Evolutionary conservation across 2,113 vertebrate genomes (phyloP).

Genomic region (Anhinga anhinga): DNA sequence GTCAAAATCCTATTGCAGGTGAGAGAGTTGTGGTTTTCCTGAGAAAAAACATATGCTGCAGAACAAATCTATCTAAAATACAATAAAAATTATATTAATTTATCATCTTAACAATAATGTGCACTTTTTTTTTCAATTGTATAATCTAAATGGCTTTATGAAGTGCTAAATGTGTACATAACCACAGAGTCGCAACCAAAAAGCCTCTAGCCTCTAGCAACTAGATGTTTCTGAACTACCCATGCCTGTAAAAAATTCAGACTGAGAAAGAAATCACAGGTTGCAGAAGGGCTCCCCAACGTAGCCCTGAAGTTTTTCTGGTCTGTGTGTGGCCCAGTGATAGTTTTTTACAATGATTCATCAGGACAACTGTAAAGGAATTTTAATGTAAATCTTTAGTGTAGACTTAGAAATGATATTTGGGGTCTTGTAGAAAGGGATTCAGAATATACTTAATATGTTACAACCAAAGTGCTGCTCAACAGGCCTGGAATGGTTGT

Average conservation of each 20-base stretch:
- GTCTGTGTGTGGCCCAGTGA: rapidly evolving
- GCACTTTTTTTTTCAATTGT: background rate
- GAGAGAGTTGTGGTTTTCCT: background rate
- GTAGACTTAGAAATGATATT: no score
- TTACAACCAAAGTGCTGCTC: no score
- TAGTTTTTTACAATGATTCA: background rate
- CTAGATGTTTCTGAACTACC: background rate
- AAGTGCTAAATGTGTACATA: background rate
- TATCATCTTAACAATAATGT: background rate
- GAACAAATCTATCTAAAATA: background rate
- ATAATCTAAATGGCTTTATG: background rate
- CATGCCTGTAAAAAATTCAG: background rate
- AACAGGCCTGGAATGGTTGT: no score
- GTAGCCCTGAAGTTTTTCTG: background rate
- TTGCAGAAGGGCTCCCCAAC: background rate
- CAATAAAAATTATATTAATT: background rate
- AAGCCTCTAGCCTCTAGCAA: background rate
- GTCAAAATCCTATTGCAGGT: background rate
- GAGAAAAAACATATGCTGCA: background rate
- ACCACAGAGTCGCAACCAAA: background rate
- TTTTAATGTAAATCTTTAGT: no score
- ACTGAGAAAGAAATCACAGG: background rate
- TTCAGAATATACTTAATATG: no score
- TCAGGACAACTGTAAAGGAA: background rate
- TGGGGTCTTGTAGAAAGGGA: no score